Evolutionary conservation across 2,888 invertebrate species (phyloP).

Genomic region (Cheilosia scutellata): DNA sequence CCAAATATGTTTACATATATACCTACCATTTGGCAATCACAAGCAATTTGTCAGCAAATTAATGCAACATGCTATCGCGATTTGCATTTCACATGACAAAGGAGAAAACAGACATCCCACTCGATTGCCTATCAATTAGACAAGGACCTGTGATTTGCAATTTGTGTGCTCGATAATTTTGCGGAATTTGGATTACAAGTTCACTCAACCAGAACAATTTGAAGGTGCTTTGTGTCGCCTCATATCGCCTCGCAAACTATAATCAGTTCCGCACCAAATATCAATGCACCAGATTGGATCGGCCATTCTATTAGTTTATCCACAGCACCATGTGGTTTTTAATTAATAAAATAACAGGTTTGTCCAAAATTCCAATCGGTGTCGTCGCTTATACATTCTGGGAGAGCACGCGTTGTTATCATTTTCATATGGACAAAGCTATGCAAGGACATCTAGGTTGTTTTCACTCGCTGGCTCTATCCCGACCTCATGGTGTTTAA

Average conservation of each 20-base stretch:
- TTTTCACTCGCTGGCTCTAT: not conserved
- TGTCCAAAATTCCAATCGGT: too few species aligned
- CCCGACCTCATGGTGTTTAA: too few species aligned
- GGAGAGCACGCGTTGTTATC: too few species aligned
- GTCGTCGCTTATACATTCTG: too few species aligned
- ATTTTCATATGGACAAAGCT: too few species aligned
- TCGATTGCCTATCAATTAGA: constrained; percentile 7
- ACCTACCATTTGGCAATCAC: not conserved
- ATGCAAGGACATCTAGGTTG: constrained; percentile 8
- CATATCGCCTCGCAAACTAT: not conserved
- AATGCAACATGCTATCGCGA: not conserved
- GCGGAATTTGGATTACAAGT: constrained; percentile 8
- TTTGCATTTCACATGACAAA: not conserved
- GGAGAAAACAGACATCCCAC: not conserved
- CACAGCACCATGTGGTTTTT: too few species aligned
- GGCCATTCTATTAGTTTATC: not conserved
- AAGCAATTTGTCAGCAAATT: not conserved
- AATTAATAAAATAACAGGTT: too few species aligned
- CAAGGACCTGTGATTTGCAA: constrained; percentile 5
- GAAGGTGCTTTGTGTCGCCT: not conserved
- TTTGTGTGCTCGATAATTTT: constrained; percentile 11
- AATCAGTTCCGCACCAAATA: constrained; percentile 13
- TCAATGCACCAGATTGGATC: not conserved
- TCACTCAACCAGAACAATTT: constrained; percentile 5
- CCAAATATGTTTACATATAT: not conserved